phyloP scores from a whole-genome alignment of 2,797 vertebrate genomes.

The Danio aesculapii region DNA sequence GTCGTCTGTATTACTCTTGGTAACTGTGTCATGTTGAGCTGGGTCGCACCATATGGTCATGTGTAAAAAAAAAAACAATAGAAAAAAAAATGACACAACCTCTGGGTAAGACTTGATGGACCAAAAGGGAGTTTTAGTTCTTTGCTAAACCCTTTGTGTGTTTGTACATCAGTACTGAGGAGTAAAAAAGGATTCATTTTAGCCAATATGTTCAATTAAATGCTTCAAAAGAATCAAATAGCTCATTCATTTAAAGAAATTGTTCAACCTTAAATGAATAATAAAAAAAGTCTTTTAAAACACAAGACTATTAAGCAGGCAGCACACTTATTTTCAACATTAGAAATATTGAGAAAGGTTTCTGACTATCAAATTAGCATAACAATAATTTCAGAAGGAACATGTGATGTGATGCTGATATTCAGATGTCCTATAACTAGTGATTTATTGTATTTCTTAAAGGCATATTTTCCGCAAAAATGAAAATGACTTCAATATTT shows the following conservation, averaged over 20 bases:
- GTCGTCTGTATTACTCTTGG: slow-evolving; percentile 64
- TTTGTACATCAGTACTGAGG: neutral
- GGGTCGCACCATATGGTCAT: slow-evolving; percentile 71
- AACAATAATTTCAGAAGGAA: no score
- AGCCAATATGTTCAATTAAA: neutral
- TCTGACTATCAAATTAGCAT: no score
- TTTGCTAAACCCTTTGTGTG: neutral
- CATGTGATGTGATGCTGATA: no score
- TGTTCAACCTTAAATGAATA: neutral
- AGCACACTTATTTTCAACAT: no score
- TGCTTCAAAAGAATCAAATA: neutral
- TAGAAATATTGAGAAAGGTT: no score
- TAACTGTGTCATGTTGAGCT: slow-evolving; percentile 64
- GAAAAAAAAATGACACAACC: slow-evolving; percentile 30
- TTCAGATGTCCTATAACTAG: no score
- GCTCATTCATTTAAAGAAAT: neutral
- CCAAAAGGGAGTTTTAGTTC: neutral
- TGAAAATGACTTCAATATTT: no score
- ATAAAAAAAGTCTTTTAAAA: neutral
- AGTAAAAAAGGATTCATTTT: neutral
- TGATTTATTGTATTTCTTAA: no score
- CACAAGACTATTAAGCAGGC: no score
- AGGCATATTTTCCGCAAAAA: no score
- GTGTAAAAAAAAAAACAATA: slow-evolving; percentile 48
- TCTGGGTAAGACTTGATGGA: slow-evolving; percentile 47